Evolutionary conservation across 2,888 invertebrate genomes (phyloP), one percentile per base, ranked within the genome.

Genomic region (Amaurobius ferox): DNA sequence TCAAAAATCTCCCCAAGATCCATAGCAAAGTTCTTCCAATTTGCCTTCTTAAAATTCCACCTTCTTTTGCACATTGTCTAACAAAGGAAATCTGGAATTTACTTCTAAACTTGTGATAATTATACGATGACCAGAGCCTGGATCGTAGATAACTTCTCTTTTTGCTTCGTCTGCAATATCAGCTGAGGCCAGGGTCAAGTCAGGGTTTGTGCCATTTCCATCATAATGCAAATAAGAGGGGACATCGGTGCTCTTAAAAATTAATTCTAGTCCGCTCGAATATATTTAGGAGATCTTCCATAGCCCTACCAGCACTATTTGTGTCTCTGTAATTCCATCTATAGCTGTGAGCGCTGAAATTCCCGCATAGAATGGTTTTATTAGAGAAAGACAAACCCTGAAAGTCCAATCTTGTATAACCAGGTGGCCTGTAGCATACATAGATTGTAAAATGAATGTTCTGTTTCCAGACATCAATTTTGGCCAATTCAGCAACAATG

Each of bases 181-280:
- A 29, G n/a, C 16, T 29, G 29, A 26, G 29, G 19, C 23, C 62
- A 16, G 29, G 13, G 11, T 1, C 29, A 9, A 67, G 1, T 5
- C 32, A 16, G 67, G 67, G 19, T 67, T 67, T 11, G 32, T 67
- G n/a, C 35, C 35, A 32, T 28, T 67, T n/a, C 67, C 67, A 32
- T 67, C 35, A 35, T 67, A 67, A 35, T 67, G 67, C 6, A 67
- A 28, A 32, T 67, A 67, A 32, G 35, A 9, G 19, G 32, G 67
- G 0, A 67, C 23, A 28, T 67, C 32, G 35, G 5, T 19, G 11
- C 35, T 16, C 2, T n/a, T 67, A 32, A 28, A 67, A 9, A 67
- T 13, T 13, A 67, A 23, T 67, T 67, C 35, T n/a, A 67, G 19
- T 9, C 1, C 19, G 5, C 16, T 32, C 3, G 67, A 67, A 23